Conservation (phyloP, 2,888 invertebrate genomes). For the Chaitophorus viminalis region DNA sequence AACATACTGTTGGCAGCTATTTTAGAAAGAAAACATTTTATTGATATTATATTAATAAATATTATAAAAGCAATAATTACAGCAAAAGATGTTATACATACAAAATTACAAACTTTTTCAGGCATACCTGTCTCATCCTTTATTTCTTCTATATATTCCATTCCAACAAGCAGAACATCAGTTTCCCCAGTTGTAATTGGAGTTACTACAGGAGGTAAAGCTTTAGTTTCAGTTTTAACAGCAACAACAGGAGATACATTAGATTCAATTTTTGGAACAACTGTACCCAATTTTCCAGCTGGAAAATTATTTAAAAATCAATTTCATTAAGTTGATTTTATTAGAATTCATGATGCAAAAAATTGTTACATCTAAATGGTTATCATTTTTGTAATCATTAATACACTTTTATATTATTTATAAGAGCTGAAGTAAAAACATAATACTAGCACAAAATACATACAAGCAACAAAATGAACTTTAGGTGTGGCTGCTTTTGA, state of each 20-base stretch:
- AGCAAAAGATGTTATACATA: background rate
- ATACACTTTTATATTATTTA: background rate
- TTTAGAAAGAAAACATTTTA: background rate
- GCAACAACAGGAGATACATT: conserved; percentile 26
- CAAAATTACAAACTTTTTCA: background rate
- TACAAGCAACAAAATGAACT: conserved; percentile 84
- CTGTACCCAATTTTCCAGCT: conserved; percentile 57
- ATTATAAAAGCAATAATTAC: background rate
- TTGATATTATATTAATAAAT: background rate
- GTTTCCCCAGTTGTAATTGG: conserved; percentile 70
- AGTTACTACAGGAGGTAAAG: conserved; percentile 33
- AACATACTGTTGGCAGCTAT: too few relatives aligned
- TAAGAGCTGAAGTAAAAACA: background rate
- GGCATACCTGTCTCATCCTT: conserved; percentile 89
- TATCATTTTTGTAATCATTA: background rate
- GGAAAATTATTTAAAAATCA: background rate
- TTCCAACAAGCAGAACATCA: conserved; percentile 91
- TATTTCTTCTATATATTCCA: conserved; percentile 97
- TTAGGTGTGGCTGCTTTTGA: conserved; percentile 76
- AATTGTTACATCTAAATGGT: too few relatives aligned
- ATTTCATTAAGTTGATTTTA: background rate
- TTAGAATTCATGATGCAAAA: background rate
- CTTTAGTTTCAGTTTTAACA: conserved; percentile 47
- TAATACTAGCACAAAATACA: conserved; percentile 64
- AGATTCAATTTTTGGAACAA: conserved; percentile 22